These are phyloP conservation scores for Eupithecia inturbata DNA, from an alignment of 2,888 invertebrate genomes.

Conservation along the genomic window DNA sequence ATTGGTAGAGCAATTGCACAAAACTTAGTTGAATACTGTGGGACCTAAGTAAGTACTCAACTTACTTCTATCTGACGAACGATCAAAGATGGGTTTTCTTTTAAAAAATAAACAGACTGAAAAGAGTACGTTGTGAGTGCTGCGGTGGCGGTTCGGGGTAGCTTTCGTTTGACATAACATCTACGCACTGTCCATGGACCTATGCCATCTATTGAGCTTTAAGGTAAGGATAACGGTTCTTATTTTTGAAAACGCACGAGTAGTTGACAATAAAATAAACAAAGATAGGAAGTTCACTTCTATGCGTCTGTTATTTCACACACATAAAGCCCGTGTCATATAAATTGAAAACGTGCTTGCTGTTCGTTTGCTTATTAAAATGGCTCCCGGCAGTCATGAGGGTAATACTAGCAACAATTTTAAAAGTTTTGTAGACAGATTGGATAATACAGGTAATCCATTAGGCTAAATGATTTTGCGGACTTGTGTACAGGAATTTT, in stretches of 20 bases:
- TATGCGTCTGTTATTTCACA: slow-evolving; percentile 5
- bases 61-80: background rate
- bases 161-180: too few species aligned
- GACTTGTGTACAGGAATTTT: too few species aligned
- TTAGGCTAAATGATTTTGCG: background rate
- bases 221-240: background rate
- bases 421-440: background rate
- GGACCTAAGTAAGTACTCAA: background rate
- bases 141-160: too few species aligned
- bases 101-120: too few species aligned
- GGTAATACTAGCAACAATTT: slow-evolving; percentile 26
- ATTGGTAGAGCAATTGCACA: too few species aligned
- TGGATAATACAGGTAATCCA: background rate
- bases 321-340: slow-evolving; percentile 26
- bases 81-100: too few species aligned
- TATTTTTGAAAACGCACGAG: background rate
- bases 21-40: too few species aligned
- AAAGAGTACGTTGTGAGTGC: too few species aligned
- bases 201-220: too few species aligned
- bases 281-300: slow-evolving; percentile 3
- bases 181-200: too few species aligned
- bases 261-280: background rate
- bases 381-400: slow-evolving; percentile 19
- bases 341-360: slow-evolving; percentile 43
- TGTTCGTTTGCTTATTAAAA: slow-evolving; percentile 41